Base-by-base conservation (phyloP, 1,140 invertebrate genomes). In the Portunus trituberculatus region DNA sequence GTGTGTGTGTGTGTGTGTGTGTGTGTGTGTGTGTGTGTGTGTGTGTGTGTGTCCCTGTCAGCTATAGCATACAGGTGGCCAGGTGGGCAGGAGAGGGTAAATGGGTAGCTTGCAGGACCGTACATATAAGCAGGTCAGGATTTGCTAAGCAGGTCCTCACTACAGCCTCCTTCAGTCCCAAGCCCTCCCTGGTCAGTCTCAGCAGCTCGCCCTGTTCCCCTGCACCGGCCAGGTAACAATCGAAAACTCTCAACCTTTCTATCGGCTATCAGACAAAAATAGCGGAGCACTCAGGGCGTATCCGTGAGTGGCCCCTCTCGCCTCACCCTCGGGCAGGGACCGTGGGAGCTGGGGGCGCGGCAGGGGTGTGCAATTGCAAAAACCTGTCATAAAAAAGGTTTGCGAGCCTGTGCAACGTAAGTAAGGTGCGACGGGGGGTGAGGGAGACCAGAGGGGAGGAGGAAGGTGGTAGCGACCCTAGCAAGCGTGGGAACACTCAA, bases 281-380 rank as follows among this genome's bases (percentile, higher is more conserved):
- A 94, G 59, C 94, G 14, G 46, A 91, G 88, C 94, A 94, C 94
- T 94, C 94, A 91, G 88, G n/a, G 94, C 39, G 94, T 94, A 94
- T 94, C 89, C 94, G 94, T 48, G 89, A 94, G 88, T 31, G 89
- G 28, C 67, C 46, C 93, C 83, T 52, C 93, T 48, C 45, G 48
- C 59, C 16, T 76, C 91, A 46, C 89, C 91, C 67, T 82, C 28
- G 28, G 82, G 91, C 76, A n/a, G 82, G 45, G n/a, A 94, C 31
- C 67, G 94, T 91, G 94, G 84, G 94, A 94, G 89, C 67, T n/a
- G 45, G 59, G 87, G 59, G 48, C 32, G 48, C 67, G 92, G 48
- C 93, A 83, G 83, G 84, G 93, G 93, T 94, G 94, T 91, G 94
- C 94, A 94, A 94, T 94, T 94, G 94, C 94, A 94, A 94, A 94